Evolutionary conservation across 2,888 invertebrate genomes (phyloP).

Genomic region (Chrysolina americana): DNA sequence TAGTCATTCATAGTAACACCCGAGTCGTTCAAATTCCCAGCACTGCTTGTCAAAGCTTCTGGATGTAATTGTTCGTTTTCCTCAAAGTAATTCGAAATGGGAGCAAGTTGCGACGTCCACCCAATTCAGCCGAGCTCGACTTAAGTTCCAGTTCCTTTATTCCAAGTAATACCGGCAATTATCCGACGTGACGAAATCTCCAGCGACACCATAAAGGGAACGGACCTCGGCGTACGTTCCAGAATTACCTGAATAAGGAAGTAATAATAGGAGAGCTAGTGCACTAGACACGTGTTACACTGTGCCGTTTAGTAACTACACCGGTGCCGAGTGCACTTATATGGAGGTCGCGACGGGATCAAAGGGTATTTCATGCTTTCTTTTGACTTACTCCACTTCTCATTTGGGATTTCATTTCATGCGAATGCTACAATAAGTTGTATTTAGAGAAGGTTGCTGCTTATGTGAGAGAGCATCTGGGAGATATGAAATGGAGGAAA

Average conservation of each 20-base stretch:
- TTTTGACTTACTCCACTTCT: slow-evolving; percentile 11
- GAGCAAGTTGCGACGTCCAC: neutral
- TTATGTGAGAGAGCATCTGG: neutral
- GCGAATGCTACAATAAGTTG: neutral
- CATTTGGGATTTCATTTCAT: slow-evolving; percentile 15
- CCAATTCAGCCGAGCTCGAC: neutral
- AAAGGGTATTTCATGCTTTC: slow-evolving; percentile 28
- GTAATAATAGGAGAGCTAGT: slow-evolving; percentile 41
- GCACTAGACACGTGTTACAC: slow-evolving; percentile 45
- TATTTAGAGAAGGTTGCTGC: neutral
- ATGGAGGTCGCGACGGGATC: slow-evolving; percentile 36
- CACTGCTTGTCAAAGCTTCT: no score
- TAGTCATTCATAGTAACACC: no score
- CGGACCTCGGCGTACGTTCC: slow-evolving; percentile 36
- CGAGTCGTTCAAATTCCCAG: no score
- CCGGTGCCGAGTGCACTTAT: slow-evolving; percentile 39
- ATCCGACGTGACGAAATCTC: slow-evolving; percentile 38
- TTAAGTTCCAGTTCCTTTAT: slow-evolving; percentile 1
- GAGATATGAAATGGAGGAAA: neutral
- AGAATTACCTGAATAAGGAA: slow-evolving; percentile 46
- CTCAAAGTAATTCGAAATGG: neutral
- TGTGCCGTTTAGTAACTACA: slow-evolving; percentile 34
- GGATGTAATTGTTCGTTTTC: no score
- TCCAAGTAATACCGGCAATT: slow-evolving; percentile 26
- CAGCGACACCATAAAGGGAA: slow-evolving; percentile 41